These are phyloP conservation scores for Molanna angustata DNA, from an alignment of 2,888 invertebrate species.

Conservation along the genomic window DNA sequence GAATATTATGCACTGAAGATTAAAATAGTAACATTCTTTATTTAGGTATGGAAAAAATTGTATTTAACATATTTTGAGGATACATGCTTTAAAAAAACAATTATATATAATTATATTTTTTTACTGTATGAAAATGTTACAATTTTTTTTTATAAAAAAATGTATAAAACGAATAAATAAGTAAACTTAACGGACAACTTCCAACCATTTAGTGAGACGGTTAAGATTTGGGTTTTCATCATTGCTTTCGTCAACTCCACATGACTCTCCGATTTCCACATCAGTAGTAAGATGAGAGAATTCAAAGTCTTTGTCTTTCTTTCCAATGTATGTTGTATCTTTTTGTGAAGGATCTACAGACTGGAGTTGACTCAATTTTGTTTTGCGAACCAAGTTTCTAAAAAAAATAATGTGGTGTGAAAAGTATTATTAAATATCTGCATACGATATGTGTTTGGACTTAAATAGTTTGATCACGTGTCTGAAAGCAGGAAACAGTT, in stretches of 20 bases:
- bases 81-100: too few species aligned
- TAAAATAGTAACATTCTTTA: too few species aligned
- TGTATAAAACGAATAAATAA: not conserved
- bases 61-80: too few species aligned
- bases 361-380: constrained; percentile 77
- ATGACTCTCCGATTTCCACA: constrained; percentile 69
- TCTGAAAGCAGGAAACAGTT: too few species aligned
- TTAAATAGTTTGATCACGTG: too few species aligned
- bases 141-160: too few species aligned
- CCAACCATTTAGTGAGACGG: constrained; percentile 26
- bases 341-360: constrained; percentile 66
- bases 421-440: too few species aligned
- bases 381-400: constrained; percentile 82
- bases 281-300: constrained; percentile 70
- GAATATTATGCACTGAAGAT: too few species aligned
- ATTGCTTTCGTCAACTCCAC: constrained; percentile 53
- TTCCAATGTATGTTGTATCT: constrained; percentile 67
- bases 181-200: constrained; percentile 15
- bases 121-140: too few species aligned
- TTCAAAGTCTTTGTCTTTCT: constrained; percentile 77
- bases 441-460: too few species aligned
- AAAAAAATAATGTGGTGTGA: constrained; percentile 36
- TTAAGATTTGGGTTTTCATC: constrained; percentile 36
- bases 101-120: too few species aligned
- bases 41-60: too few species aligned